Conservation (phyloP, 2,888 invertebrate species). For the Cryptocephalus moraei region DNA sequence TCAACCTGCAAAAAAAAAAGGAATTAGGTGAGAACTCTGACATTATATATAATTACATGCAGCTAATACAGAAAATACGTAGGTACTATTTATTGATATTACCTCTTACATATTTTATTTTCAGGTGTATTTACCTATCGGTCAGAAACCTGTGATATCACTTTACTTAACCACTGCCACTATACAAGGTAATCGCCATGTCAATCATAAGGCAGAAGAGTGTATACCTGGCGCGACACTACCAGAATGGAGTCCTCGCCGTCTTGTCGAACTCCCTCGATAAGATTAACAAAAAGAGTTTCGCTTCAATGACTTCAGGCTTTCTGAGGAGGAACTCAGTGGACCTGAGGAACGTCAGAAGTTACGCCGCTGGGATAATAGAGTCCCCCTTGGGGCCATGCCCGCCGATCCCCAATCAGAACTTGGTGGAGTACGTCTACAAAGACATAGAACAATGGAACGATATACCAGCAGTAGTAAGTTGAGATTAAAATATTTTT, state of each 20-base stretch:
- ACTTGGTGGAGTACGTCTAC: constrained; percentile 51
- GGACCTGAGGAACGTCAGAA: constrained; percentile 7
- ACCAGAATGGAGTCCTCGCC: constrained; percentile 16
- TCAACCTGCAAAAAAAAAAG: too few species aligned
- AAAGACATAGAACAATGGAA: constrained; percentile 45
- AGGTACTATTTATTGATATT: too few species aligned
- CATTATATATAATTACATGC: too few species aligned
- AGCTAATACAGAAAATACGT: too few species aligned
- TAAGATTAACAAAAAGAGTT: constrained; percentile 6
- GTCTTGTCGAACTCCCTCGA: constrained; percentile 9
- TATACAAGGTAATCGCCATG: constrained; percentile 5
- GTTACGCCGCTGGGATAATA: constrained; percentile 26
- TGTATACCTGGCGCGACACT: constrained; percentile 12
- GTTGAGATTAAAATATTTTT: too few species aligned
- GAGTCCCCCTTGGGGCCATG: constrained; percentile 43
- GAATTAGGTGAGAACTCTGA: too few species aligned
- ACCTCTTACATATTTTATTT: background rate
- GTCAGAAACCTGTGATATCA: constrained; percentile 5
- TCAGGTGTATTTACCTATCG: background rate
- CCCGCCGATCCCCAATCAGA: constrained; percentile 44
- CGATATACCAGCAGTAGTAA: constrained; percentile 54
- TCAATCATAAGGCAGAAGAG: constrained; percentile 11
- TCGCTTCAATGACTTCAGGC: constrained; percentile 3
- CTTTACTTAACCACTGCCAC: background rate
- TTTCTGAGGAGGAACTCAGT: constrained; percentile 3